phyloP scores from a whole-genome alignment of 2,113 vertebrate species.

The Sigmodon hispidus region DNA sequence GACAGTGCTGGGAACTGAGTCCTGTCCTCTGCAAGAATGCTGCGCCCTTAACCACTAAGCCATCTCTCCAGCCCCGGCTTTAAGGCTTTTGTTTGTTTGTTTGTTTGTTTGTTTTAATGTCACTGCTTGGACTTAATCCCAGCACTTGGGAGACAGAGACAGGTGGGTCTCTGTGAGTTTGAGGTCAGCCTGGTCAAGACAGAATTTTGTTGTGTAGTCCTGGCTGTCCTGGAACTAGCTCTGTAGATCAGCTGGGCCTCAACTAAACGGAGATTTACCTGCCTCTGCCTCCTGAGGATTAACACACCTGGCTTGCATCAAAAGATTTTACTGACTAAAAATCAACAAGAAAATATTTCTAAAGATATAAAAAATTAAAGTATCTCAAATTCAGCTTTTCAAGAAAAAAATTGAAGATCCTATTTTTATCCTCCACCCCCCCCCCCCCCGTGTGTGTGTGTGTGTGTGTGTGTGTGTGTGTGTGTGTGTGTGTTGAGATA shows the following conservation, averaged over 20 bases:
- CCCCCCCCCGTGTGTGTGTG: too few relatives aligned
- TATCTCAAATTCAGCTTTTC: slow-evolving; percentile 50
- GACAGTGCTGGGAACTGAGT: too few relatives aligned
- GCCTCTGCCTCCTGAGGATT: neutral
- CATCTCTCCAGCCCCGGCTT: neutral
- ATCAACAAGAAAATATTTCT: slow-evolving; percentile 59
- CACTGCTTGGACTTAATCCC: neutral
- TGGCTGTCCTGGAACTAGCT: neutral
- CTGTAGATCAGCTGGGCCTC: neutral
- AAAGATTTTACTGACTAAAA: slow-evolving; percentile 57
- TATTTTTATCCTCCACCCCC: neutral
- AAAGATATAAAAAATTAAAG: slow-evolving; percentile 31
- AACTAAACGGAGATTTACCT: neutral
- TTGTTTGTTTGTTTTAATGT: neutral
- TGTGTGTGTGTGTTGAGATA: neutral
- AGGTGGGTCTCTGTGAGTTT: neutral
- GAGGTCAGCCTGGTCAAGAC: neutral
- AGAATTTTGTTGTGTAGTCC: neutral
- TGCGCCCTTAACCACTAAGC: neutral
- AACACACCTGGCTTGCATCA: neutral
- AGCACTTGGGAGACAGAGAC: neutral
- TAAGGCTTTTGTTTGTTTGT: neutral
- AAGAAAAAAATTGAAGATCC: neutral
- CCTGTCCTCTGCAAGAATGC: neutral
- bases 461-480: neutral